Evolutionary conservation across 2,888 invertebrate genomes (phyloP), one percentile per base, ranked within the genome.

Genomic region (Drosophila greeni): DNA sequence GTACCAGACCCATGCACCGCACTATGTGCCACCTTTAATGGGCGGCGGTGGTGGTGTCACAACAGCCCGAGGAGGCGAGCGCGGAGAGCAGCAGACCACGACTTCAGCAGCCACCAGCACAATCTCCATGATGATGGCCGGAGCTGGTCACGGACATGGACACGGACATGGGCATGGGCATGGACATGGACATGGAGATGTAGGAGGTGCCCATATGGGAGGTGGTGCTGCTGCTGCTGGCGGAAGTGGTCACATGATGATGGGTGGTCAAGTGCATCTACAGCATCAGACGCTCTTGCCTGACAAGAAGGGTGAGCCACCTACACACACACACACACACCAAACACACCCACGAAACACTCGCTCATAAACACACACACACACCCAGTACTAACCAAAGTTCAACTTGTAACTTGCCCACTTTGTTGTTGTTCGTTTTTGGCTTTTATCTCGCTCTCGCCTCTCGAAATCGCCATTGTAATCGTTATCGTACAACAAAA

Each of bases 271-370:
- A 60, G 62, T 73, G 74, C 82, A 72, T 65, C 81, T 79, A 40
- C 80, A 78, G 70, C 73, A 84, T 60, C 82, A 85, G 79, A 79
- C 70, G 79, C 70, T 76, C 78, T 74, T 77, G 75, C 84, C 85
- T 82, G 74, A 74, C 72, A 74, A 79, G 67, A 83, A 86, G 85
- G 86, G 86, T 86, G 86, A 86, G 86, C 85, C 77, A 82, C 73
- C 83, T 64, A 66, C 52, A 66, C 47, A 52, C 37, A 62, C 16
- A 40, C 29, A 57, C 59, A 59, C 75, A 60, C 56, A 40, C 54
- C 31, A n/a, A n/a, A 20, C 20, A 20, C 20, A 20, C 20, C 3
- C 42, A 60, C 36, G n/a, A 49, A 24, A 40, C 39, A 40, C 51
- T 11, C 29, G 34, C 24, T 37, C 45, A 39, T 33, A 51, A 57